A percentile compares a stretch with the other conserved stretches of the same genome.
Evolutionary conservation across 2,797 vertebrate species (phyloP).

Genomic region (Sphaeramia orbicularis): DNA sequence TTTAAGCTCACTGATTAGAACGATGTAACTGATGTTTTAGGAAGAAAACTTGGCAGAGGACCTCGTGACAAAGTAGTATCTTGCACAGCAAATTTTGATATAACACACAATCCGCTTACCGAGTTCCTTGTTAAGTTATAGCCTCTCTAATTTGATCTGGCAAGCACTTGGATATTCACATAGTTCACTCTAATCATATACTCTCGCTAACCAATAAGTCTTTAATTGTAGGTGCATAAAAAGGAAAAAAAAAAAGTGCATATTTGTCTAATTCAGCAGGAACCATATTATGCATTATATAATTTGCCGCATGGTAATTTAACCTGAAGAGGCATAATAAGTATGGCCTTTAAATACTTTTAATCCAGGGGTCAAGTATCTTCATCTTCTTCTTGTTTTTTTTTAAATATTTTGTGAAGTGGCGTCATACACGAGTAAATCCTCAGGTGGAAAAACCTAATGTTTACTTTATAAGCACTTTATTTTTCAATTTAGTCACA

Average conservation of each 20-base stretch:
- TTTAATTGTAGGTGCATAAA: constrained; percentile 16
- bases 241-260: too few species aligned
- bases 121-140: constrained; percentile 54
- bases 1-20: constrained; percentile 68
- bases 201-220: constrained; percentile 1
- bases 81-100: constrained; percentile 54
- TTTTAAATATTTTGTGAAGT: neutral
- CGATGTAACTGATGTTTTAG: constrained; percentile 61
- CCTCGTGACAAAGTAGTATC: constrained; percentile 46
- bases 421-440: constrained; percentile 26
- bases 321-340: constrained; percentile 34
- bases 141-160: constrained; percentile 51
- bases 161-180: constrained; percentile 35
- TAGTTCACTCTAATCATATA: constrained; percentile 43
- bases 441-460: neutral
- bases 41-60: constrained; percentile 55
- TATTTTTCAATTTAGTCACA: neutral
- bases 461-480: neutral
- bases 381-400: constrained; percentile 8
- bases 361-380: constrained; percentile 20
- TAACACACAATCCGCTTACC: constrained; percentile 37
- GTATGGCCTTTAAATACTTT: constrained; percentile 30
- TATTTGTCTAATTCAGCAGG: constrained; percentile 33
- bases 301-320: constrained; percentile 41
- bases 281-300: constrained; percentile 30